These are phyloP conservation scores for Urophycis tenuis DNA, from an alignment of 2,797 vertebrate species.

Conservation along the genomic window DNA sequence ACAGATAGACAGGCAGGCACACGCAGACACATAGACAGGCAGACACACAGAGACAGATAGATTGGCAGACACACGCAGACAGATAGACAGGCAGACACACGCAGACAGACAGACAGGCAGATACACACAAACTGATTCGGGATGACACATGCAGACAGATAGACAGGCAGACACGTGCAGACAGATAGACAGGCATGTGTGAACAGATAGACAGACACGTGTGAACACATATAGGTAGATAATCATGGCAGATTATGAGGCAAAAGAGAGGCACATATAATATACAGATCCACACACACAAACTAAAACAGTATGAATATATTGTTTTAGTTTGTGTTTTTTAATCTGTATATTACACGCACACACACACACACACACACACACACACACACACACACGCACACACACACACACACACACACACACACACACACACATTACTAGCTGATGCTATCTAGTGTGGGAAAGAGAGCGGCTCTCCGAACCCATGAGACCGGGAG, in stretches of 20 bases:
- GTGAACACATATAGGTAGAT: background rate
- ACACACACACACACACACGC: constrained; percentile 3
- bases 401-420: background rate
- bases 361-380: constrained; percentile 6
- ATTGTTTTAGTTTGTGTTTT: too few relatives aligned
- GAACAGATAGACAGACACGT: background rate
- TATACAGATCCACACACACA: constrained; percentile 9
- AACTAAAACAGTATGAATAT: too few relatives aligned
- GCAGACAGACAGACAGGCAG: constrained; percentile 4
- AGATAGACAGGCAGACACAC: constrained; percentile 14
- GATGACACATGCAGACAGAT: background rate
- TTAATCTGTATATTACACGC: too few relatives aligned
- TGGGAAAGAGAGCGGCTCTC: constrained; percentile 46
- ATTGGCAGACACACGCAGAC: background rate
- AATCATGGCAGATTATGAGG: background rate
- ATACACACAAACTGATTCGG: background rate
- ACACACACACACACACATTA: constrained; percentile 4
- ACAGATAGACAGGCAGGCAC: too few relatives aligned
- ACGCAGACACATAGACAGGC: too few relatives aligned
- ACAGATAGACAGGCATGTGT: background rate
- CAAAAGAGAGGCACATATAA: background rate
- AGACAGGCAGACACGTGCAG: background rate
- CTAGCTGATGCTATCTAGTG: constrained; percentile 37
- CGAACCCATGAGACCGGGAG: constrained; percentile 40
- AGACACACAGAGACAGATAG: too few relatives aligned